Evolutionary conservation across 2,888 invertebrate genomes (phyloP).

Genomic region (Eupsilia transversa): DNA sequence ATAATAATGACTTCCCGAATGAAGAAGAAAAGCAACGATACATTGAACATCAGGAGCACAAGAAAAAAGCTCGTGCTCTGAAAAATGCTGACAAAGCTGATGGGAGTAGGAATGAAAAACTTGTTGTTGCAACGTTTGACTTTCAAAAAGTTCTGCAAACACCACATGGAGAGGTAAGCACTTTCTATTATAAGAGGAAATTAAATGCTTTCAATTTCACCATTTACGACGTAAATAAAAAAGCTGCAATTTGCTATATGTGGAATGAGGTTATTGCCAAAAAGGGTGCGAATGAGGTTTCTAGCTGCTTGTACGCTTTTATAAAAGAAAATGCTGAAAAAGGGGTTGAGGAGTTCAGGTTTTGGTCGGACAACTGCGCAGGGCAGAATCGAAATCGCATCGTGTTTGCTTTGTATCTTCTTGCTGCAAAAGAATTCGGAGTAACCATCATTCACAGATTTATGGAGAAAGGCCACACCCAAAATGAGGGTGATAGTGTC

Average conservation of each 20-base stretch:
- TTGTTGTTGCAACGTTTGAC: no score
- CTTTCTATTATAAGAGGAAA: slow-evolving; percentile 28
- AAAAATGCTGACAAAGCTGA: not conserved
- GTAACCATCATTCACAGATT: slow-evolving; percentile 2
- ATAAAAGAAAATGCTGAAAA: not conserved
- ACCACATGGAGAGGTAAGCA: slow-evolving; percentile 24
- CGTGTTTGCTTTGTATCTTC: not conserved
- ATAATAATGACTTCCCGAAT: not conserved
- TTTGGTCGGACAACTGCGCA: not conserved
- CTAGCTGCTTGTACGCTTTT: not conserved
- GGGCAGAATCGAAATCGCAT: slow-evolving; percentile 3
- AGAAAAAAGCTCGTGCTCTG: not conserved
- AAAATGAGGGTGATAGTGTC: slow-evolving; percentile 10
- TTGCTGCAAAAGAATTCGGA: slow-evolving; percentile 5
- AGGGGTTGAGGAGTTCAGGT: not conserved
- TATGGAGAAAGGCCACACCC: slow-evolving; percentile 8
- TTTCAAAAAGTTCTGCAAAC: slow-evolving; percentile 25
- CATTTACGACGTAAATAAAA: slow-evolving; percentile 11
- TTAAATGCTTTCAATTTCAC: slow-evolving; percentile 30
- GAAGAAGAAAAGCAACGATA: not conserved
- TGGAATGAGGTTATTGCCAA: slow-evolving; percentile 29
- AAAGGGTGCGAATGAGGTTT: not conserved
- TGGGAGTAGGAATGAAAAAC: no score
- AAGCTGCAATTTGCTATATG: slow-evolving; percentile 11
- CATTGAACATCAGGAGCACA: not conserved